phyloP scores from a whole-genome alignment of 1,140 invertebrate genomes.

The Pentalonia nigronervosa region DNA sequence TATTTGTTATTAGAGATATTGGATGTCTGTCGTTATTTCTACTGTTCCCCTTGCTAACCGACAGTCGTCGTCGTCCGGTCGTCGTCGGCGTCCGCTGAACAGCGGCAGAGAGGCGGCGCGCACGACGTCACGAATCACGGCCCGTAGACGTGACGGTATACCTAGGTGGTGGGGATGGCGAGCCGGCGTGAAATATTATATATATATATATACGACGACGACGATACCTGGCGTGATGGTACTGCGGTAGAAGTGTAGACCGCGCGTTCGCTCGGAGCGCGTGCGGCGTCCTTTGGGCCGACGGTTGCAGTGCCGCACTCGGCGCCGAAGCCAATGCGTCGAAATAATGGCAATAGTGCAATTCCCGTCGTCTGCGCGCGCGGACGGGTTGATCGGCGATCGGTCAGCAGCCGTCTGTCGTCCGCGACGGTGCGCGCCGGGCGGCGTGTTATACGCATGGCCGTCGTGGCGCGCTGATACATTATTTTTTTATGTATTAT shows the following conservation, averaged over 20 bases:
- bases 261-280: background rate
- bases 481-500: background rate
- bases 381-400: background rate
- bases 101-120: no score
- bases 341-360: no score
- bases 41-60: background rate
- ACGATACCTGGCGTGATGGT: background rate
- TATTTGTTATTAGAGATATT: background rate
- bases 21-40: background rate
- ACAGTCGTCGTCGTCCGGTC: no score
- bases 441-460: no score
- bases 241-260: no score
- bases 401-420: no score
- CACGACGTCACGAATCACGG: background rate
- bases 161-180: background rate
- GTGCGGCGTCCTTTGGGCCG: background rate
- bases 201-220: background rate
- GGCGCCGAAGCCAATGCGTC: no score
- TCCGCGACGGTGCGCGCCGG: no score
- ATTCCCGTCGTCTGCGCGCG: background rate
- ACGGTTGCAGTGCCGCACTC: background rate
- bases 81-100: background rate
- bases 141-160: background rate
- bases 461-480: no score
- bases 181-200: background rate